phyloP scores from a whole-genome alignment of 2,797 vertebrate species.

The Sebastes paucispinis region DNA sequence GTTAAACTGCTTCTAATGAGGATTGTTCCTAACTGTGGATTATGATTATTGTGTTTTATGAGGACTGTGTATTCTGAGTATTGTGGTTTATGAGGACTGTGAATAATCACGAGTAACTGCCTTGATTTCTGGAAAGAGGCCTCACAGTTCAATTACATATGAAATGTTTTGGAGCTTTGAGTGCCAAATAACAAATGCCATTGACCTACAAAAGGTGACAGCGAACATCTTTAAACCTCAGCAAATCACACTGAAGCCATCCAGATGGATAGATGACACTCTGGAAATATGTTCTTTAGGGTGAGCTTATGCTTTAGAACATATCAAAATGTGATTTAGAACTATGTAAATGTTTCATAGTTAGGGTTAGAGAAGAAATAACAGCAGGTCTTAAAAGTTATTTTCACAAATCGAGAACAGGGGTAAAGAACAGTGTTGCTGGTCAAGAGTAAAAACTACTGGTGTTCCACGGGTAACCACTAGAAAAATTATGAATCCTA shows the following conservation, averaged over 20 bases:
- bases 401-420: constrained; percentile 29
- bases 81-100: neutral
- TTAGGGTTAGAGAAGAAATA: constrained; percentile 16
- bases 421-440: constrained; percentile 64
- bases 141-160: neutral
- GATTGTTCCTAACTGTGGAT: neutral
- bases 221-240: neutral
- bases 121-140: neutral
- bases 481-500: constrained; percentile 42
- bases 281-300: neutral
- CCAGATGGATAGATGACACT: constrained; percentile 14
- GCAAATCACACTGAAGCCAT: neutral
- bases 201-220: neutral
- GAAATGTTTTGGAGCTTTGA: neutral
- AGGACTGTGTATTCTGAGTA: too few relatives aligned
- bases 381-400: constrained; percentile 40
- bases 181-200: neutral
- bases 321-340: constrained; percentile 6
- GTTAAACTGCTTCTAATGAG: neutral
- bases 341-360: constrained; percentile 11
- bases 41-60: neutral
- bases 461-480: constrained; percentile 42
- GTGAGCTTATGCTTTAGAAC: constrained; percentile 7
- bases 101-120: neutral
- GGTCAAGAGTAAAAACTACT: constrained; percentile 57